Base-by-base conservation (phyloP, 1,140 invertebrate species). In the Zaprionus taronus region DNA sequence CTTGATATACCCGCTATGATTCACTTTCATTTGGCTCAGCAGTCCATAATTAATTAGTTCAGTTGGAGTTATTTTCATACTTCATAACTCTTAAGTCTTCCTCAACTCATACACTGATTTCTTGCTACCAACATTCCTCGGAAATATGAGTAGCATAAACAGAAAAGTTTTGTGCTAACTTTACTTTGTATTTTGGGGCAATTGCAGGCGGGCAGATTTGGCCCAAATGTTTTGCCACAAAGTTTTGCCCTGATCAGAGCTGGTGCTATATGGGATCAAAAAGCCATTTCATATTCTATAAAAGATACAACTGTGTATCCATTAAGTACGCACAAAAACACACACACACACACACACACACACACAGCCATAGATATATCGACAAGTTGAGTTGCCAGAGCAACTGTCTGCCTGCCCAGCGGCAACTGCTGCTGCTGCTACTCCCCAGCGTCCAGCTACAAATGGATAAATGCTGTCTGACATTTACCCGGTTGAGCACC, bases 401-500 rank as follows among this genome's bases (percentile, higher is more conserved):
- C 44, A 53, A 53, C 31, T 44, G 72, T 68, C 68, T 72, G 55
- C 22, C 53, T 66, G 63, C 20, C 70, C 57, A 68, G 53, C 38
- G 64, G 70, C 70, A 77, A 62, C 34, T 73, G 47, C 64, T 60
- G 69, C 53, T 68, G 63, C 26, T 77, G 20, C 58, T 77, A n/a
- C 58, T 72, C 81, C 76, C 79, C 64, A 79, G 61, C 53, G 81
- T 79, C 81, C 78, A 67, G 78, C 81, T 89, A 74, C 85, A 90
- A 90, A 90, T 90, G 81, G 85, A 90, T 75, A 90, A 90, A 90
- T 81, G 85, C 65, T 90, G 85, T 90, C 85, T 82, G 85, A 90
- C 85, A 90, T 90, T 90, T 90, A 74, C 79, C 72, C 73, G 65
- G 41, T 20, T 47, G n/a, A 20, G 72, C 47, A 61, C 28, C 67